Conservation (phyloP, 2,797 vertebrate species). For the Brachymystax lenok region DNA sequence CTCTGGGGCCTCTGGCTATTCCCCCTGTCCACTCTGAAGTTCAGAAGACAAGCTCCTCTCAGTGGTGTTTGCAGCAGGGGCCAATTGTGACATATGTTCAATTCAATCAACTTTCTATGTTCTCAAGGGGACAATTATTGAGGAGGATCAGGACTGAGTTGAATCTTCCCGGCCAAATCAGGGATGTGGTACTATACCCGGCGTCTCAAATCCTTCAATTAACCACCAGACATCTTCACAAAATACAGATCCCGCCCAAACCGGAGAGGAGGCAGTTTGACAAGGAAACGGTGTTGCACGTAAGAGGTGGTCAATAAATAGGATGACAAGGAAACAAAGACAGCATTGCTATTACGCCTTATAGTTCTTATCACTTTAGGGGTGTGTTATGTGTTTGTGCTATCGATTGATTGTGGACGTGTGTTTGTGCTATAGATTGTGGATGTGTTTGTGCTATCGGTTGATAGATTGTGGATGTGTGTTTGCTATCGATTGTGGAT, state of each 20-base stretch:
- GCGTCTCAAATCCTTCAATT: not conserved
- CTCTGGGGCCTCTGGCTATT: too few relatives aligned
- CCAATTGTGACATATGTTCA: too few relatives aligned
- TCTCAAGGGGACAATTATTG: not conserved
- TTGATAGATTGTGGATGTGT: not conserved
- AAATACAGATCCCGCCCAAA: not conserved
- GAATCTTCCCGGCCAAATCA: conserved; percentile 4
- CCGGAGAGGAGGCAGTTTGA: conserved; percentile 2
- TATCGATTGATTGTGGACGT: not conserved
- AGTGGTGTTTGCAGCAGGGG: too few relatives aligned
- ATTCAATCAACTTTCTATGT: too few relatives aligned
- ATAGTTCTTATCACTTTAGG: not conserved
- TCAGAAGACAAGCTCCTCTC: too few relatives aligned
- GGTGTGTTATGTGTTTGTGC: not conserved
- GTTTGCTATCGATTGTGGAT: too few relatives aligned
- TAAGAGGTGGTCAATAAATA: conserved; percentile 11
- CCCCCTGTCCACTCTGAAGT: too few relatives aligned
- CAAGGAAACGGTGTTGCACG: conserved; percentile 14
- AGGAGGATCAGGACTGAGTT: not conserved
- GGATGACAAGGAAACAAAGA: conserved; percentile 18
- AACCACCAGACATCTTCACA: not conserved
- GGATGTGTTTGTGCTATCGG: too few relatives aligned
- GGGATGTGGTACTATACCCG: not conserved
- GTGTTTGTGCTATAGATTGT: not conserved
- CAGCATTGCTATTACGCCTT: not conserved